Evolutionary conservation across 2,888 invertebrate genomes (phyloP).

Genomic region (Iselma pallidipennis): DNA sequence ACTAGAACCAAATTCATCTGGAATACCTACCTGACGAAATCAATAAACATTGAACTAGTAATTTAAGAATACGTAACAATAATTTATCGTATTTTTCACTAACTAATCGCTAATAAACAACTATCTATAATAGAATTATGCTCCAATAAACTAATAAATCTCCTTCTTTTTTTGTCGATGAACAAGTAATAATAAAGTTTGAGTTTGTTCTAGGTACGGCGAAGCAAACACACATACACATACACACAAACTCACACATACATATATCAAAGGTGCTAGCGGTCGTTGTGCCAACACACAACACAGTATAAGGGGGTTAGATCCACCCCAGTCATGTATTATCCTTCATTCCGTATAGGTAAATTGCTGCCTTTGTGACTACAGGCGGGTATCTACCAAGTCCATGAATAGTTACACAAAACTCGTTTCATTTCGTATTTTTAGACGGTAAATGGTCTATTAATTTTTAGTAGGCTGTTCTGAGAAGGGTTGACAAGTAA

Average conservation of each 20-base stretch:
- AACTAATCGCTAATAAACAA: too few species aligned
- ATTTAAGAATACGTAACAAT: too few species aligned
- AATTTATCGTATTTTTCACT: too few species aligned
- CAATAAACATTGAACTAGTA: too few species aligned
- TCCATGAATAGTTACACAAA: slow-evolving; percentile 26
- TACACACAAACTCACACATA: too few species aligned
- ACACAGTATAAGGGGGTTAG: slow-evolving; percentile 32
- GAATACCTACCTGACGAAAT: neutral
- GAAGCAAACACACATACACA: slow-evolving; percentile 24
- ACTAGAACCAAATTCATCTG: too few species aligned
- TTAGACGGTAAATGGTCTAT: slow-evolving; percentile 34
- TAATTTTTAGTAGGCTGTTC: slow-evolving; percentile 35
- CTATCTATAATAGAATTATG: too few species aligned
- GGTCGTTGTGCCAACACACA: slow-evolving; percentile 29
- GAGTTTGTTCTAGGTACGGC: slow-evolving; percentile 20
- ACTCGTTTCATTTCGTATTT: slow-evolving; percentile 33
- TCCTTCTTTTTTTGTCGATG: neutral
- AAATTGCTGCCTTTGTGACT: slow-evolving; percentile 35
- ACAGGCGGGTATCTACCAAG: slow-evolving; percentile 19
- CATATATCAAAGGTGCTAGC: slow-evolving; percentile 26
- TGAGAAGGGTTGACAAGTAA: neutral
- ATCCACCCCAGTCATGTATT: slow-evolving; percentile 39
- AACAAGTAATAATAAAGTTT: slow-evolving; percentile 31
- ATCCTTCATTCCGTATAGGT: slow-evolving; percentile 38
- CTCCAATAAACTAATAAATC: too few species aligned